Evolutionary conservation across 2,888 invertebrate genomes (phyloP), one percentile per base, ranked within the genome.

Genomic region (Rhaphigaster nebulosa): DNA sequence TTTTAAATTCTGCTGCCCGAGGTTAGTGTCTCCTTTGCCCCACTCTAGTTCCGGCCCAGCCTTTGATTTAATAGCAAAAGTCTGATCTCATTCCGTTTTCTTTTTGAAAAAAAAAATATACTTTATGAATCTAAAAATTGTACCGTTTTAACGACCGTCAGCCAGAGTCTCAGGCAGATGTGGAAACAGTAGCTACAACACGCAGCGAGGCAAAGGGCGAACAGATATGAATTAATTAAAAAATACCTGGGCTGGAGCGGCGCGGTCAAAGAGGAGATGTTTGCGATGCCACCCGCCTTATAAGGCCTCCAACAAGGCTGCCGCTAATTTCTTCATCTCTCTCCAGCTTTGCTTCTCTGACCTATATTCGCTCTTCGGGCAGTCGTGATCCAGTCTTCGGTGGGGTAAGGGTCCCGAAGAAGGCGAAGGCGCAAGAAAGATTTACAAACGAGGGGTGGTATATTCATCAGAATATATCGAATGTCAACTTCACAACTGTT

Each of bases 201-300:
- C 12, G 60, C 15, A 60, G 60, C n/a, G 3, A 60, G 60, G 6
- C 29, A 87, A 50, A 76, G 76, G 38, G 76, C 38, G 0, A 76
- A 38, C 76, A 76, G 50, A 52, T 90, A 80, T 90, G 70, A 90
- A 90, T 90, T 90, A 90, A 90, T 90, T 90, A 90, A 90, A 90
- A 90, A 41, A 76, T 90, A 52, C 38, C 70, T 45, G 76, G 34
- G 45, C 29, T 8, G 45, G 80, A 45, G 76, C 76, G 90, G 90
- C 80, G 10, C 29, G 45, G 52, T 90, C 90, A 90, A 90, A 90
- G 90, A 45, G 54, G 26, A 52, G 50, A 90, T 90, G 76, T 38
- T 90, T 90, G 70, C 54, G 76, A 90, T 90, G 50, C 90, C 90
- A 6, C 76, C 29, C 13, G 89, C 70, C 90, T 34, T 90, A 90